Percentiles rank a stretch among this genome's conserved stretches.
These are phyloP conservation scores for Oegoconia quadripuncta DNA, from an alignment of 2,888 invertebrate species.

Conservation along the genomic window DNA sequence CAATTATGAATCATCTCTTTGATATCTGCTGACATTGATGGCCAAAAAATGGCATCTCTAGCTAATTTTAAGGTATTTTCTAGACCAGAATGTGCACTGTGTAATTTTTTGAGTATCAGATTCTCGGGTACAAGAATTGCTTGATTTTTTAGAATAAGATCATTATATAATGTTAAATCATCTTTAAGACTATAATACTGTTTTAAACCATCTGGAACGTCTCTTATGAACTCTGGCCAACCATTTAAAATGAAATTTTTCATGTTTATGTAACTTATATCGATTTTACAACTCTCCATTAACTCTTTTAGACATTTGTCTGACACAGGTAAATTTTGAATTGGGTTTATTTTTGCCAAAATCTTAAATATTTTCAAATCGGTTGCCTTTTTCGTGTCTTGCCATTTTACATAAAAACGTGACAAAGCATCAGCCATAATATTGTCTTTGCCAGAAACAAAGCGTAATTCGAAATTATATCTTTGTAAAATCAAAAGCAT, in stretches of 20 bases:
- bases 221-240: too few relatives aligned
- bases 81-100: constrained; percentile 2
- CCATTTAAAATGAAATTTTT: too few relatives aligned
- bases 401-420: not conserved
- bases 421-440: not conserved
- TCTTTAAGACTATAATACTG: too few relatives aligned
- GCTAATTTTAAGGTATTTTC: constrained; percentile 2
- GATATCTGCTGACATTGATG: not conserved
- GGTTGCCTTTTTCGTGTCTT: not conserved
- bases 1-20: constrained; percentile 2
- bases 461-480: not conserved
- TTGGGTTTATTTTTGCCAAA: constrained; percentile 1
- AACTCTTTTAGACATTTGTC: not conserved
- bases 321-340: not conserved
- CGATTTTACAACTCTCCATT: too few relatives aligned
- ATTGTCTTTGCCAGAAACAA: not conserved
- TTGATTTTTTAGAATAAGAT: constrained; percentile 2
- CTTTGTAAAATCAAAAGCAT: constrained; percentile 1
- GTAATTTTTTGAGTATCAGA: constrained; percentile 1
- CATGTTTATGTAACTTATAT: too few relatives aligned
- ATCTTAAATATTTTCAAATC: not conserved
- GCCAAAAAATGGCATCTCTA: constrained; percentile 3
- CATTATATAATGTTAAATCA: constrained; percentile 1
- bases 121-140: not conserved
- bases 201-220: too few relatives aligned